Conservation (phyloP, 2,888 invertebrate genomes). For the Julus scandinavius region DNA sequence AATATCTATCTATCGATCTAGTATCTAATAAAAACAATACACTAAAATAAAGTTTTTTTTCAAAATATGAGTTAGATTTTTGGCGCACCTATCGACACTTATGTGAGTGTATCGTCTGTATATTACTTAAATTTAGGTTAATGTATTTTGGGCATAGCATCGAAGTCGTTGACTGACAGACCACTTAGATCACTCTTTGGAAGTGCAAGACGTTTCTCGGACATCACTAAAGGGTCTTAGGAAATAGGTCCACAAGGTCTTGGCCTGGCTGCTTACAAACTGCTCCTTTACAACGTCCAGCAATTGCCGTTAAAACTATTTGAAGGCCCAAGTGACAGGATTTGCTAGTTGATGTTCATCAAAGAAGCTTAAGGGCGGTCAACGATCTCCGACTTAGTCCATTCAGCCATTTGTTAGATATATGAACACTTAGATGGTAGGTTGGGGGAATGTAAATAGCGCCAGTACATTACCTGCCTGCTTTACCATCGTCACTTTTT, state of each 20-base stretch:
- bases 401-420: conserved; percentile 40
- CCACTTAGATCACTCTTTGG: conserved; percentile 36
- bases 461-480: background rate
- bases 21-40: no score
- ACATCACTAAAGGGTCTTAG: conserved; percentile 26
- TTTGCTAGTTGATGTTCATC: conserved; percentile 45
- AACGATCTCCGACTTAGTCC: conserved; percentile 41
- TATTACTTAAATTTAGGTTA: background rate
- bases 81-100: no score
- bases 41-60: no score
- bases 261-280: conserved; percentile 32
- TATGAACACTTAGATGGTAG: conserved; percentile 19
- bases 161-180: conserved; percentile 41
- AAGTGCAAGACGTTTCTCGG: background rate
- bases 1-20: no score
- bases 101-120: no score
- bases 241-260: conserved; percentile 31
- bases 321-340: conserved; percentile 43
- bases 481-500: background rate
- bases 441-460: conserved; percentile 31
- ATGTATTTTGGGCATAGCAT: conserved; percentile 11
- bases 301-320: conserved; percentile 43
- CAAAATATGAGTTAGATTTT: no score
- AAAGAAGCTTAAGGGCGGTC: conserved; percentile 44
- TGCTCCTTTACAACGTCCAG: conserved; percentile 17